Evolutionary conservation across 2,797 vertebrate genomes (phyloP).

Genomic region (Sebastes steindachneri): DNA sequence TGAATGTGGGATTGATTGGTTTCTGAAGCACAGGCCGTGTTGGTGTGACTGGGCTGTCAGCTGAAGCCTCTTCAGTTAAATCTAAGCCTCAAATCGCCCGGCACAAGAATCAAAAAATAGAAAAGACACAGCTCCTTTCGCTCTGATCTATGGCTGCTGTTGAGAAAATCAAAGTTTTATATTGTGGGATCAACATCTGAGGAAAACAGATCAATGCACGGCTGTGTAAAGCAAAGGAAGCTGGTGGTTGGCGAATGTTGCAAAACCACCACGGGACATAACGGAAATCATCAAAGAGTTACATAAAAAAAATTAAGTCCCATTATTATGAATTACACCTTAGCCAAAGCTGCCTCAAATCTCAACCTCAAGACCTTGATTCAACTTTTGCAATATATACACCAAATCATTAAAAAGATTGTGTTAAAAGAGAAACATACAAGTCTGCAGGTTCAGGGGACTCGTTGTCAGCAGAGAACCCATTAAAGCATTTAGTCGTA

Average conservation of each 20-base stretch:
- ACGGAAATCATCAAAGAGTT: conserved; percentile 15
- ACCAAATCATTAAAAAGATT: not conserved
- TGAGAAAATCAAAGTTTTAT: conserved; percentile 58
- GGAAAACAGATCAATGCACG: conserved; percentile 57
- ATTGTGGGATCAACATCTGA: conserved; percentile 54
- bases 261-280: conserved; percentile 10
- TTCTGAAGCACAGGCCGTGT: conserved; percentile 2
- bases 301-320: not conserved
- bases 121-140: not conserved
- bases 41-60: conserved; percentile 23
- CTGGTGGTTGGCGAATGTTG: conserved; percentile 16
- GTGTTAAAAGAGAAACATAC: not conserved
- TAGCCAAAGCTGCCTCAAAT: not conserved
- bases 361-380: not conserved
- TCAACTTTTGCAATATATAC: not conserved
- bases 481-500: not conserved
- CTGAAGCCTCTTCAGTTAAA: conserved; percentile 29
- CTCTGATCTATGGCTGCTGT: conserved; percentile 44
- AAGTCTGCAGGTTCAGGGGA: not conserved
- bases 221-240: conserved; percentile 29
- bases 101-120: conserved; percentile 6
- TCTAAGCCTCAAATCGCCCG: conserved; percentile 13
- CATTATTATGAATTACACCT: conserved; percentile 3
- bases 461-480: not conserved
- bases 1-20: conserved; percentile 16